Evolutionary conservation across 2,113 vertebrate species (phyloP), one percentile per base, ranked within the genome.

Genomic region (Irena cyanogastra): DNA sequence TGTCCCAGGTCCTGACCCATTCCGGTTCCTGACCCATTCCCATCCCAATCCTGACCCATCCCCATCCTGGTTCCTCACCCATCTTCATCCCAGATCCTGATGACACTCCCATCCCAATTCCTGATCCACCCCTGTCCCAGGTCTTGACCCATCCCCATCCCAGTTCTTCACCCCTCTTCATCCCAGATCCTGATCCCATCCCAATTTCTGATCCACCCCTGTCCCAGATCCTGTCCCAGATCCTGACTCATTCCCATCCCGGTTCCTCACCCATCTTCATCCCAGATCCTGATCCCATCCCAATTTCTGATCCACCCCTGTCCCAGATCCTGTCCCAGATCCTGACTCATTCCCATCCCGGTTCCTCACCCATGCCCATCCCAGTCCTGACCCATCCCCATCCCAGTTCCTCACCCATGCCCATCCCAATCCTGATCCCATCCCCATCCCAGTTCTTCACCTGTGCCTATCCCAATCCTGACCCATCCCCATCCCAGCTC

Each of bases 301-400:
- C 11, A 7, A 9, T 26, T 35, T 18, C 83, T 66, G 18, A 80
- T 9, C 77, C 4, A 1, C 13, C 21, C 28, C 54, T 23, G 0
- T 3, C 18, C 22, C 39, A 31, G n/a, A 6, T 42, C 28, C 54
- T 23, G 0, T 3, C 18, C 22, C 39, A 31, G n/a, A 35, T 47
- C 17, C 63, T 45, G 13, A 45, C 26, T 39, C 10, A 16, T 39
- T 5, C 21, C 27, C 14, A 16, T 24, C 10, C 21, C 42, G 5
- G 7, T 10, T 31, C 61, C 13, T 23, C 10, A 45, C 16, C 44
- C 2, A 2, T 13, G 26, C 20, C 35, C 7, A 0, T 3, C 16
- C 28, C 94, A 99, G 98, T 98, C 85, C 97, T 57, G 13, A 56
- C 7, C 11, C 15, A 9, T 6, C 9, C 8, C 16, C 47, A 5